Base-by-base conservation (phyloP, 2,888 invertebrate species). In the Shargacucullia verbasci region DNA sequence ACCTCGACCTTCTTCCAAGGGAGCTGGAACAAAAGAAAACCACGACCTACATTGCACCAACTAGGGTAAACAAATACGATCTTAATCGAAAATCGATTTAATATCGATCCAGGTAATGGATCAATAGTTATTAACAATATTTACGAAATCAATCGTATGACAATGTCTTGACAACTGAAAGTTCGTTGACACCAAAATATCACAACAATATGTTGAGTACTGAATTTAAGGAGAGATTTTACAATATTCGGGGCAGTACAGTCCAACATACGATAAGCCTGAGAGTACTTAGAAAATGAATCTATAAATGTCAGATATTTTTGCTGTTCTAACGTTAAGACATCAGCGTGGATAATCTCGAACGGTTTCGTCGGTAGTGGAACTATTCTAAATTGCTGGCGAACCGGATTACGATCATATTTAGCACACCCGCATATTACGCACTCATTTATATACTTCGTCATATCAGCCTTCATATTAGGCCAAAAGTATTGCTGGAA, bases 161-260 rank as follows among this genome's bases (percentile, higher is more conserved):
- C n/a, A n/a, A n/a, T n/a, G n/a, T n/a, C n/a, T n/a, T n/a, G n/a
- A n/a, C n/a, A n/a, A n/a, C n/a, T n/a, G n/a, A n/a, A n/a, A n/a
- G n/a, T n/a, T n/a, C n/a, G n/a, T 34, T 14, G 11, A 20, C 44
- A 34, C 33, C 34, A 12, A 45, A n/a, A n/a, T n/a, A n/a, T n/a
- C n/a, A n/a, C 33, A 29, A n/a, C 33, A 45, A 15, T 14, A 12
- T 45, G 45, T 20, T 45, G 34, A n/a, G 45, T 45, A 25, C 45
- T 34, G 20, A 20, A 45, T 8, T 12, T 34, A 34, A 45, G 20
- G 9, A 45, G 34, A 7, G 34, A n/a, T 45, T 45, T 45, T 45
- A 45, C 11, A 31, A 43, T 43, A 14, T 43, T 43, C 10, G 43
- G 43, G 13, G 43, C 29, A 9, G 43, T 31, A 43, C 34, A 45